Conservation (phyloP, 1,140 invertebrate species). For the Caligus rogercresseyi region DNA sequence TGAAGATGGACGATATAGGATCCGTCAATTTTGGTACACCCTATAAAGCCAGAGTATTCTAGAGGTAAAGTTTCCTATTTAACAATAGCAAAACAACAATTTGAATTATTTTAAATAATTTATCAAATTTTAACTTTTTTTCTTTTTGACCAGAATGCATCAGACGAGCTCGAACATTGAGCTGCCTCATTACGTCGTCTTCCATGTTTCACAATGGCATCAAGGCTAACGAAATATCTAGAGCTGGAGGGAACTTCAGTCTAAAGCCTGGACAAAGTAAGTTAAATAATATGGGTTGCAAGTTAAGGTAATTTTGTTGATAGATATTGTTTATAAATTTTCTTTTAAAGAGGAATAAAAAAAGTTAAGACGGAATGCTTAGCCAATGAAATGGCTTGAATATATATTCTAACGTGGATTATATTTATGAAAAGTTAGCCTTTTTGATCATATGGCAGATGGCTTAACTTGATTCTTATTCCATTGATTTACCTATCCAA, state of each 20-base stretch:
- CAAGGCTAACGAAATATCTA: neutral
- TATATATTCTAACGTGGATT: neutral
- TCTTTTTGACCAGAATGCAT: neutral
- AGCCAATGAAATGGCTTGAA: neutral
- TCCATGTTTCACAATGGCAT: neutral
- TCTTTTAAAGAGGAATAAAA: neutral
- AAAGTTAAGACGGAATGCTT: neutral
- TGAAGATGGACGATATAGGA: neutral
- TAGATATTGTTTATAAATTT: neutral
- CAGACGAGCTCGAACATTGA: neutral
- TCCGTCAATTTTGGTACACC: neutral
- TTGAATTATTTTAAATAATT: neutral
- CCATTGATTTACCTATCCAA: too few relatives aligned
- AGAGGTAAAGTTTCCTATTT: neutral
- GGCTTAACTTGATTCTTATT: too few relatives aligned
- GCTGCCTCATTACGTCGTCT: neutral
- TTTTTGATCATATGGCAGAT: too few relatives aligned
- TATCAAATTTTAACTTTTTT: neutral
- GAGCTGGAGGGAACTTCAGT: neutral
- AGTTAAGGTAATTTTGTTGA: too few relatives aligned
- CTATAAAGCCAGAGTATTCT: neutral
- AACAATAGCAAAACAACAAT: too few relatives aligned
- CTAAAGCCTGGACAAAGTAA: neutral
- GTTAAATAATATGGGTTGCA: too few relatives aligned
- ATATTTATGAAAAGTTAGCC: neutral